Evolutionary conservation across 2,888 invertebrate species (phyloP).

Genomic region (Brachypalpus laphriformis): DNA sequence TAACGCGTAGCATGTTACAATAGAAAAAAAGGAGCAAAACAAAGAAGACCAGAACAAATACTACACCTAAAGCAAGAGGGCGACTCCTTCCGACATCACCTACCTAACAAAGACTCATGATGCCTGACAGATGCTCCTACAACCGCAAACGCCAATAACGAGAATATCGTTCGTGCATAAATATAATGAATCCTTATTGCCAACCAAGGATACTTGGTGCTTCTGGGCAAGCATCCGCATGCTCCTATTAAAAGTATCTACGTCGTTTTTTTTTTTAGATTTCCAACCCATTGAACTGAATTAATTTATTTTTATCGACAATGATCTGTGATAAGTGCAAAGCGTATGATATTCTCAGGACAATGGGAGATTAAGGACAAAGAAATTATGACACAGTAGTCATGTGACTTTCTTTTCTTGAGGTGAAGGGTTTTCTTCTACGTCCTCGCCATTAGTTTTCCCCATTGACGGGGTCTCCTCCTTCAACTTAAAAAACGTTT

Average conservation of each 20-base stretch:
- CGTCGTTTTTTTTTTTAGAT: neutral
- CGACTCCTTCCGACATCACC: neutral
- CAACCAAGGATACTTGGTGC: neutral
- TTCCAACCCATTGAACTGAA: constrained; percentile 4
- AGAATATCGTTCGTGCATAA: neutral
- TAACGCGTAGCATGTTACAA: too few species aligned
- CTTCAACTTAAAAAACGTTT: neutral
- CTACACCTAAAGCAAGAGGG: too few species aligned
- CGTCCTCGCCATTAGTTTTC: neutral
- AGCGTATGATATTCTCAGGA: neutral
- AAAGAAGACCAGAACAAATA: too few species aligned
- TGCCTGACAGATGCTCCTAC: neutral
- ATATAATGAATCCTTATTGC: neutral
- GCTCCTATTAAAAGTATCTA: too few species aligned
- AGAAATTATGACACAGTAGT: neutral
- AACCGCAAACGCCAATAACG: neutral
- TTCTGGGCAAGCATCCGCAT: neutral
- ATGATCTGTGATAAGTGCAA: neutral
- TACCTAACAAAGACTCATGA: neutral
- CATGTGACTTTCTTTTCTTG: too few species aligned
- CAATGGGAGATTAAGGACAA: neutral
- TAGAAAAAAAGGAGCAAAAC: too few species aligned
- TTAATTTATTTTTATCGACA: neutral
- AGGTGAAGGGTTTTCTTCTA: neutral
- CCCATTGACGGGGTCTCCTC: neutral